Conservation (phyloP, 2,113 vertebrate species). For the Nesospiza acunhae region DNA sequence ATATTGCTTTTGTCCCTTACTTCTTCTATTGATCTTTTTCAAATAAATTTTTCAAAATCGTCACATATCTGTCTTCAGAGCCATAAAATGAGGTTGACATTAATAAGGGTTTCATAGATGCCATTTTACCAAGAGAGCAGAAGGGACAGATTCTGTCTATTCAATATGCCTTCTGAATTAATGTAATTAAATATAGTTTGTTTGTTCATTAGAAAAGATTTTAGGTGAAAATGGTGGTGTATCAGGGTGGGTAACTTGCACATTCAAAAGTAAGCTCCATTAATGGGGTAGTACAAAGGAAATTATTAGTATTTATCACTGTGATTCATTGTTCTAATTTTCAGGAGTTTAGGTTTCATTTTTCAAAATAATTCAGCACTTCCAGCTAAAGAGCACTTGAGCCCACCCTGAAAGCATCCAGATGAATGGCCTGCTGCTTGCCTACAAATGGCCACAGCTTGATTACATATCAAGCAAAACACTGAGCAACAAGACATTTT, state of each 20-base stretch:
- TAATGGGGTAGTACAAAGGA: slow-evolving; percentile 13
- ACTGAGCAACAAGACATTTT: not conserved
- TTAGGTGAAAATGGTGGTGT: not conserved
- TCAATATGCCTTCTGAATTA: not conserved
- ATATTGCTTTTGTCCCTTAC: slow-evolving; percentile 1
- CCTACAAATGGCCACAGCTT: not conserved
- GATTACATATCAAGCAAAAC: not conserved
- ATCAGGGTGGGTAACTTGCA: not conserved
- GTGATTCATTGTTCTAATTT: slow-evolving; percentile 54
- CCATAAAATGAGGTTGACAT: not conserved
- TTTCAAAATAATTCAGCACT: slow-evolving; percentile 4
- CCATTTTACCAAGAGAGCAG: not conserved
- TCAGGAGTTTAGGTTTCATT: not conserved
- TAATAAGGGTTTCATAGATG: not conserved
- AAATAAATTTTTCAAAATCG: not conserved
- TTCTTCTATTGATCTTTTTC: slow-evolving; percentile 39
- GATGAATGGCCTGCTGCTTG: not conserved
- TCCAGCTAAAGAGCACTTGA: not conserved
- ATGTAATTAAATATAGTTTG: not conserved
- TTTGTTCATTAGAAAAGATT: not conserved
- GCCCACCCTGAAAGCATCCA: not conserved
- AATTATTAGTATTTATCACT: slow-evolving; percentile 61
- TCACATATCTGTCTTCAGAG: not conserved
- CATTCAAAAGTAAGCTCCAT: slow-evolving; percentile 21
- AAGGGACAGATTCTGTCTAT: not conserved